Evolutionary conservation across 2,888 invertebrate genomes (phyloP).

Genomic region (Lasioglossum malachurum): DNA sequence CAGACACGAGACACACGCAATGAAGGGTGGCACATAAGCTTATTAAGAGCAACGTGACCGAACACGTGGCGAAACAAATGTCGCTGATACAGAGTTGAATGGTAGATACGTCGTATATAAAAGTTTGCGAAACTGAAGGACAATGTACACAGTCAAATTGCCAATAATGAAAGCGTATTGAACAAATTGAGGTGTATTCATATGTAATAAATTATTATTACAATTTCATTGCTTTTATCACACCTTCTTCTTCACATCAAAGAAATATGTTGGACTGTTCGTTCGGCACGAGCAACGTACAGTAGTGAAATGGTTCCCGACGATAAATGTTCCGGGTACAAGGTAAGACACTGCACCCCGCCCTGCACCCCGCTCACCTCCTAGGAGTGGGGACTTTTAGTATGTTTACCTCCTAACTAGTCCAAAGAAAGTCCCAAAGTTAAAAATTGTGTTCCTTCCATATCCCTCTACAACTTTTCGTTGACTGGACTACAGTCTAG

Average conservation of each 20-base stretch:
- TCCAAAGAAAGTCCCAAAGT: no score
- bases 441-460: no score
- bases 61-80: conserved; percentile 25
- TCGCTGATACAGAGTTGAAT: conserved; percentile 2
- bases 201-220: conserved; percentile 57
- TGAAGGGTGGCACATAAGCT: conserved; percentile 16
- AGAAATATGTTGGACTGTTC: neutral
- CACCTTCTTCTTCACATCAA: neutral
- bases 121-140: conserved; percentile 1
- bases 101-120: conserved; percentile 11
- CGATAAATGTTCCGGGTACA: neutral
- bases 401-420: no score
- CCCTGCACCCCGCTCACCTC: no score
- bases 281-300: neutral
- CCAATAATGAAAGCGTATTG: conserved; percentile 4
- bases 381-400: no score
- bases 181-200: conserved; percentile 20
- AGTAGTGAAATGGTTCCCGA: neutral
- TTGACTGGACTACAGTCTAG: no score
- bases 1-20: conserved; percentile 13
- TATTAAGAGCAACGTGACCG: conserved; percentile 33
- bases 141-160: conserved; percentile 34
- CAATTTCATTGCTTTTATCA: conserved; percentile 6
- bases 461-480: no score
- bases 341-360: no score